Conservation (phyloP, 1,140 invertebrate genomes). For the Medauroidea extradentata region DNA sequence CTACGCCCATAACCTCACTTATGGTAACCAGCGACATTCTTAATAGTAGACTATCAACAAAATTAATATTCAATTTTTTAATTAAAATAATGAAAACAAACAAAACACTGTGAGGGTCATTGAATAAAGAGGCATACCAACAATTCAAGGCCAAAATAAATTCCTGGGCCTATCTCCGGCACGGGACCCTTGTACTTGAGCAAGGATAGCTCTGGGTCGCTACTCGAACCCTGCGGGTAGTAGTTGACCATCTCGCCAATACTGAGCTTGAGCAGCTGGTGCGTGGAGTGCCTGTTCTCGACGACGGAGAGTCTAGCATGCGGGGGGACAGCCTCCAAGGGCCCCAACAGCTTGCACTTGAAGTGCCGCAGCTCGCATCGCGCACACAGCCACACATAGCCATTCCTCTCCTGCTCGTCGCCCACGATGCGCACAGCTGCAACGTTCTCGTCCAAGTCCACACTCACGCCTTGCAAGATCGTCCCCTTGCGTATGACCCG, state of each 20-base stretch:
- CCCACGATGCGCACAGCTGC: background rate
- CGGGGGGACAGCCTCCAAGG: constrained; percentile 45
- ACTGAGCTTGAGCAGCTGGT: constrained; percentile 39
- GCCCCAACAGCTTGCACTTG: constrained; percentile 44
- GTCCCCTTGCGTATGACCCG: background rate
- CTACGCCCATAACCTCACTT: too few relatives aligned
- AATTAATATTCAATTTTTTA: too few relatives aligned
- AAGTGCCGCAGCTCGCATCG: constrained; percentile 35
- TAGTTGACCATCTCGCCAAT: constrained; percentile 32
- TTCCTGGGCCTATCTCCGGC: constrained; percentile 45
- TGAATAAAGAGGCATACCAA: constrained; percentile 48
- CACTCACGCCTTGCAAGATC: background rate
- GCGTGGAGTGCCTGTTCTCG: constrained; percentile 42
- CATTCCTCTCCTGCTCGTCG: background rate
- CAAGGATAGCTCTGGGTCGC: constrained; percentile 22
- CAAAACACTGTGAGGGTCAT: too few relatives aligned
- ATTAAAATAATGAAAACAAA: too few relatives aligned
- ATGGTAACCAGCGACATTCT: too few relatives aligned
- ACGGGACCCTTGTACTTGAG: constrained; percentile 52
- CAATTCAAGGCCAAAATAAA: constrained; percentile 53
- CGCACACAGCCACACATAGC: constrained; percentile 33
- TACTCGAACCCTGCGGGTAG: background rate
- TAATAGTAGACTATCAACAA: too few relatives aligned
- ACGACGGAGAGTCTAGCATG: constrained; percentile 47
- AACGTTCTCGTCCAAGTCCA: background rate